Evolutionary conservation across 2,113 vertebrate species (phyloP).

Genomic region (Neodontobutis hainanensis): DNA sequence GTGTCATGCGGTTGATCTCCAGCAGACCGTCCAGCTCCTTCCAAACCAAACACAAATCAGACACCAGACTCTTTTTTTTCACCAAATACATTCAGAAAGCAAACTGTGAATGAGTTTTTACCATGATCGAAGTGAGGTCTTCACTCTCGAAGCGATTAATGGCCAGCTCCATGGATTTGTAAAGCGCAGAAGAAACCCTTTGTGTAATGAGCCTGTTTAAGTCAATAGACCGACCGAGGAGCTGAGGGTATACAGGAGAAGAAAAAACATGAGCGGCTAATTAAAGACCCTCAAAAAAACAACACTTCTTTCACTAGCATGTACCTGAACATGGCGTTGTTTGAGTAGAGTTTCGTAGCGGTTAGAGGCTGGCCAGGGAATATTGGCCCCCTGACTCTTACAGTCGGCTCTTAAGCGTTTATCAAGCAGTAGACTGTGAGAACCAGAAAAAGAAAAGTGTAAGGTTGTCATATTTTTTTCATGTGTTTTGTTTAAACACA

Average conservation of each 20-base stretch:
- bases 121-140: slow-evolving; percentile 97
- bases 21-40: slow-evolving; percentile 97
- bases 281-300: not conserved
- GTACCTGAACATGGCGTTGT: slow-evolving; percentile 97
- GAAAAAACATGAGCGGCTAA: too few species aligned
- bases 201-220: slow-evolving; percentile 97
- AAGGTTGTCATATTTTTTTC: not conserved
- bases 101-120: slow-evolving; percentile 52
- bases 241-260: slow-evolving; percentile 67
- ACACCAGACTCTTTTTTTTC: not conserved
- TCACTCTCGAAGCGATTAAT: slow-evolving; percentile 99
- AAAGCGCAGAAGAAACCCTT: slow-evolving; percentile 94
- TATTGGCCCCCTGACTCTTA: slow-evolving; percentile 98
- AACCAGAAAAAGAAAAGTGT: not conserved
- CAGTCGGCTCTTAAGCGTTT: slow-evolving; percentile 96
- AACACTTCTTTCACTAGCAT: not conserved
- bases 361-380: slow-evolving; percentile 95
- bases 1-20: slow-evolving; percentile 95
- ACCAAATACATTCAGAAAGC: not conserved
- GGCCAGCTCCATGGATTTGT: slow-evolving; percentile 95
- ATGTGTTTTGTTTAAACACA: too few species aligned
- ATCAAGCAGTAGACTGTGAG: slow-evolving; percentile 89
- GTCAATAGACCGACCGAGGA: slow-evolving; percentile 97
- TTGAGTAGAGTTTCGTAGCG: slow-evolving; percentile 97
- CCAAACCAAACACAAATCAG: not conserved